Evolutionary conservation across 2,888 invertebrate species (phyloP).

Genomic region (Sycophila texana): DNA sequence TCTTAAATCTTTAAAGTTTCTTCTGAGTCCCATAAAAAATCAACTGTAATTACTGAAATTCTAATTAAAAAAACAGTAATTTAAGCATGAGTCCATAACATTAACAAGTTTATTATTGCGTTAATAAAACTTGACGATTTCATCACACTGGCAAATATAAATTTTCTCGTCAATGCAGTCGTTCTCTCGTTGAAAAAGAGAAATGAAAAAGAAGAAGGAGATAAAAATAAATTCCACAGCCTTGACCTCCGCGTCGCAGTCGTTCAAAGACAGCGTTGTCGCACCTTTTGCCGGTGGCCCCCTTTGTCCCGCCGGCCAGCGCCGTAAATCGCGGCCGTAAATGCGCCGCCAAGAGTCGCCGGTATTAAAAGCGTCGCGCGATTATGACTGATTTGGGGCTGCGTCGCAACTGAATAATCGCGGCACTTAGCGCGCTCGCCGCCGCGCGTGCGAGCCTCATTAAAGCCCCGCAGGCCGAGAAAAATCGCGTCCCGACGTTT

Average conservation of each 20-base stretch:
- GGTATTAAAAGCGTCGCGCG: conserved; percentile 22
- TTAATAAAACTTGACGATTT: too few relatives aligned
- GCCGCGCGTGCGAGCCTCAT: background rate
- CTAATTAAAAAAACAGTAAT: background rate
- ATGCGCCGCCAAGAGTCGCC: conserved; percentile 5
- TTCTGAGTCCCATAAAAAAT: too few relatives aligned
- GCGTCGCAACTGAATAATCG: conserved; percentile 38
- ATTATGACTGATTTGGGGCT: conserved; percentile 30
- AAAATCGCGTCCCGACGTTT: conserved; percentile 25
- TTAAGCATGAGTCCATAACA: background rate
- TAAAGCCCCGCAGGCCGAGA: background rate
- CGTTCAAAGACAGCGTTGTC: background rate
- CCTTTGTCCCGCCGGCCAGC: background rate
- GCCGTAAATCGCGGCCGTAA: conserved; percentile 34
- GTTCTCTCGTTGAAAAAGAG: too few relatives aligned
- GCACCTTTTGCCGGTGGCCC: background rate
- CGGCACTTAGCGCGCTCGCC: conserved; percentile 19
- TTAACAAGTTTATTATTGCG: too few relatives aligned
- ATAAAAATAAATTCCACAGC: too few relatives aligned
- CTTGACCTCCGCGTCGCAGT: background rate
- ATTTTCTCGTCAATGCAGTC: too few relatives aligned
- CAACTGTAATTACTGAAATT: too few relatives aligned
- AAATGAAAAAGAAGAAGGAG: too few relatives aligned
- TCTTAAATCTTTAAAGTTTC: too few relatives aligned
- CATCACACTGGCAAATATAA: too few relatives aligned